phyloP scores from a whole-genome alignment of 2,797 vertebrate genomes.

The Pangasius mekongensis region DNA sequence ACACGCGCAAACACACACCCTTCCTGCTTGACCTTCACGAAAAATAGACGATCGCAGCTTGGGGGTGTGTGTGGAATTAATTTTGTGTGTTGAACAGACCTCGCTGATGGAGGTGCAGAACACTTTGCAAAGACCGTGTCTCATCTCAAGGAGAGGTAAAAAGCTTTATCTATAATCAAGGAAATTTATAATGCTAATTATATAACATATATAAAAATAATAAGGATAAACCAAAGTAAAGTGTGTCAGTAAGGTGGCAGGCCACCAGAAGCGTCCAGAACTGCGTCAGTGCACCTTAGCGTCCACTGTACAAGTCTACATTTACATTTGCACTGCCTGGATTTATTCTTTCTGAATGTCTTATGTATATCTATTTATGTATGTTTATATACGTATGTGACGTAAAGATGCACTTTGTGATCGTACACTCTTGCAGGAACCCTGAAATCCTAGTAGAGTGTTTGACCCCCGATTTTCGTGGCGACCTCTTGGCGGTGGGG shows the following conservation, averaged over 20 bases:
- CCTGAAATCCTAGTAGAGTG: conserved; percentile 91
- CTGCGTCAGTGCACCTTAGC: background rate
- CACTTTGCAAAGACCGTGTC: conserved; percentile 91
- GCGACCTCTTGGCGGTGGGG: conserved; percentile 86
- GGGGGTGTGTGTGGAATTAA: background rate
- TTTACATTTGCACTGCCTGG: background rate
- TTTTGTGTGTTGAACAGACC: conserved; percentile 73
- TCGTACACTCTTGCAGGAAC: conserved; percentile 71
- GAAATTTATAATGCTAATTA: background rate
- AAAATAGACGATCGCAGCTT: background rate
- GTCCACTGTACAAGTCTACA: background rate
- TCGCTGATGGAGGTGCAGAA: conserved; percentile 89
- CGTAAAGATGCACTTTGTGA: background rate
- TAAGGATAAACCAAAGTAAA: background rate
- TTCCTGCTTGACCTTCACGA: background rate
- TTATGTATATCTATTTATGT: background rate
- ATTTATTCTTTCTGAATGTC: background rate
- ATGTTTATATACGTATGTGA: background rate
- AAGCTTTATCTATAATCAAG: background rate
- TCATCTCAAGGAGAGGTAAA: conserved; percentile 89
- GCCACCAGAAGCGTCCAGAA: background rate
- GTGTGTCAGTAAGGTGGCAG: background rate
- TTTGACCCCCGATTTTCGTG: conserved; percentile 94
- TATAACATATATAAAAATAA: too few relatives aligned
- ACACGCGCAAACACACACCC: background rate